Conservation (phyloP, 2,888 invertebrate genomes). For the Sussaba pulchella region DNA sequence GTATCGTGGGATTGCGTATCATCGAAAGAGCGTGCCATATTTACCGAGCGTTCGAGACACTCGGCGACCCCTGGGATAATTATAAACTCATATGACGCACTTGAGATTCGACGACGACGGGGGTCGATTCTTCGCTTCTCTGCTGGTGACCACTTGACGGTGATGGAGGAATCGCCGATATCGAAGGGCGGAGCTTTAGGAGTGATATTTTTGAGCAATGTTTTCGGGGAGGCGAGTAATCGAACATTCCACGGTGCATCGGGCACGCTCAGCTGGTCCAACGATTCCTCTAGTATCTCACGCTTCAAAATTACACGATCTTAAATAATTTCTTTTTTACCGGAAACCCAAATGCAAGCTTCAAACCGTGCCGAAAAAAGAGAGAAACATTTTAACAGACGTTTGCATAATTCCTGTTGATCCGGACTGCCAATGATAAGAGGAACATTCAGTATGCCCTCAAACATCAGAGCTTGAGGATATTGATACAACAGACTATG, state of each 20-base stretch:
- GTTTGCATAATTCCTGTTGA: background rate
- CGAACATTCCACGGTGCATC: background rate
- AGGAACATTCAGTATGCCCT: constrained; percentile 7
- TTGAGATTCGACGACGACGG: constrained; percentile 27
- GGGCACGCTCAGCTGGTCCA: too few relatives aligned
- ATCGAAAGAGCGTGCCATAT: constrained; percentile 20
- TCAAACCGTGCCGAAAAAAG: background rate
- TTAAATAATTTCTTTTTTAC: too few relatives aligned
- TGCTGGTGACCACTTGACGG: constrained; percentile 22
- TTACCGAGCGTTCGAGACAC: constrained; percentile 26
- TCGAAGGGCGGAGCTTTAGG: constrained; percentile 17
- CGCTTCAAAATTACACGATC: too few relatives aligned
- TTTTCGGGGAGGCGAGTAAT: background rate
- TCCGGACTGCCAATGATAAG: background rate
- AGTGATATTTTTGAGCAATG: constrained; percentile 13
- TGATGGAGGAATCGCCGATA: background rate
- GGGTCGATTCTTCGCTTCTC: constrained; percentile 5
- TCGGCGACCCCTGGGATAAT: constrained; percentile 16
- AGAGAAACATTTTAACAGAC: background rate
- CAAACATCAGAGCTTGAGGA: background rate
- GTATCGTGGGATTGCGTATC: background rate
- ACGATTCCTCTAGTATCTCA: too few relatives aligned
- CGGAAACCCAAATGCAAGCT: background rate
- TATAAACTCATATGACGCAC: constrained; percentile 23
- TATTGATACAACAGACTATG: background rate